phyloP scores from a whole-genome alignment of 2,113 vertebrate genomes.

The Dascyllus trimaculatus region DNA sequence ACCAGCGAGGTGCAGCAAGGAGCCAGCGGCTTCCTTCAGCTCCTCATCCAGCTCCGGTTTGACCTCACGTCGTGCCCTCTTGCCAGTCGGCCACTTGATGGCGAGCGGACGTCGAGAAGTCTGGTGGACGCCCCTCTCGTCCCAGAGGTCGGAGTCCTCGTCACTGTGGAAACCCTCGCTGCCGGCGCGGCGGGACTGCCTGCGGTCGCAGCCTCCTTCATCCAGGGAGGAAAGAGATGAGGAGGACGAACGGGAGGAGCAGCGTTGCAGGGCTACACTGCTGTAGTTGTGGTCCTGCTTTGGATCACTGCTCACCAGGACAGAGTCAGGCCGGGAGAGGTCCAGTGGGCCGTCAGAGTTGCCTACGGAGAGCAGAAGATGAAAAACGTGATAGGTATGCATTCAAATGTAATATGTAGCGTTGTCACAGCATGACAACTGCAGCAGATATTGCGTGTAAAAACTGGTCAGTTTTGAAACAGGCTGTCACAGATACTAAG shows the following conservation, averaged over 20 bases:
- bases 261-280: constrained; percentile 90
- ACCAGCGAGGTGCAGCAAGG: constrained; percentile 96
- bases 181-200: constrained; percentile 88
- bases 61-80: constrained; percentile 86
- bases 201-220: constrained; percentile 89
- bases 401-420: background rate
- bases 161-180: constrained; percentile 97
- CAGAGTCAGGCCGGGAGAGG: constrained; percentile 84
- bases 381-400: background rate
- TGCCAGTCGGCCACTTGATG: constrained; percentile 81
- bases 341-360: constrained; percentile 86
- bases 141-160: constrained; percentile 92
- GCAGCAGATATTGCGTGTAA: background rate
- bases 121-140: constrained; percentile 81
- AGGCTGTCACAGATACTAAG: background rate
- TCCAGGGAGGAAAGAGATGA: constrained; percentile 89
- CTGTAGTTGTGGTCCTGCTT: constrained; percentile 99
- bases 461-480: background rate
- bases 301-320: constrained; percentile 90
- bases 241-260: constrained; percentile 90
- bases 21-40: constrained; percentile 98
- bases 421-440: background rate
- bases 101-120: constrained; percentile 79
- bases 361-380: constrained; percentile 60
- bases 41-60: constrained; percentile 96